Conservation (phyloP, 2,113 vertebrate species). For the Phyllostomus discolor region DNA sequence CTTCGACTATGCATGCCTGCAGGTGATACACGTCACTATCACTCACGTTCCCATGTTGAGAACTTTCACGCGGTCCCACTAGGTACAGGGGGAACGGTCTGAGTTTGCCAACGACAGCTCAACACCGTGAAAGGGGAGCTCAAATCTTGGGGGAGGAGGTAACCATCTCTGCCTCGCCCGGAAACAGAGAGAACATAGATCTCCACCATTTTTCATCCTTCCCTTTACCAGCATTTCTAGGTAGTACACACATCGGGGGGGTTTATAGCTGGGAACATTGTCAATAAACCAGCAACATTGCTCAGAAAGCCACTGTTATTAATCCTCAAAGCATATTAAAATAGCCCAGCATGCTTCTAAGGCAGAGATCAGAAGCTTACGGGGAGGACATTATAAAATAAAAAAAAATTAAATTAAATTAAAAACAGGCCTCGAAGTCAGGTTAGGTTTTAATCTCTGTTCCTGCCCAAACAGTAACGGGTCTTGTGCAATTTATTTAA, state of each 20-base stretch:
- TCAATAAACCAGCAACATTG: not conserved
- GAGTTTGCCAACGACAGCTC: not conserved
- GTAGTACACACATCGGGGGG: not conserved
- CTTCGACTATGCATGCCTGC: not conserved
- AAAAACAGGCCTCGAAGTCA: not conserved
- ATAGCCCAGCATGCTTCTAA: not conserved
- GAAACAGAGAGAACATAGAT: not conserved
- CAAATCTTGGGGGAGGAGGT: not conserved
- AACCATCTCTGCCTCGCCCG: not conserved
- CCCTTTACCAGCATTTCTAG: not conserved
- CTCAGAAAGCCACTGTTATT: constrained; percentile 36
- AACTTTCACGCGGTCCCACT: not conserved
- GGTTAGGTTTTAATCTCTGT: not conserved
- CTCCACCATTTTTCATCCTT: not conserved
- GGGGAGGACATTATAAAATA: not conserved
- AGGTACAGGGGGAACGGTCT: not conserved
- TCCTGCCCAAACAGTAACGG: not conserved
- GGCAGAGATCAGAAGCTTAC: constrained; percentile 21
- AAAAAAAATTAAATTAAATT: not conserved
- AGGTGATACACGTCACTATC: not conserved
- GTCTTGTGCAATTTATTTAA: not conserved
- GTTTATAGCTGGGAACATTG: constrained; percentile 22
- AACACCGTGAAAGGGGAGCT: not conserved
- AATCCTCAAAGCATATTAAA: constrained; percentile 20
- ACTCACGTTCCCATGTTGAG: not conserved